Evolutionary conservation across 2,888 invertebrate genomes (phyloP).

Genomic region (Vandiemenella viatica): DNA sequence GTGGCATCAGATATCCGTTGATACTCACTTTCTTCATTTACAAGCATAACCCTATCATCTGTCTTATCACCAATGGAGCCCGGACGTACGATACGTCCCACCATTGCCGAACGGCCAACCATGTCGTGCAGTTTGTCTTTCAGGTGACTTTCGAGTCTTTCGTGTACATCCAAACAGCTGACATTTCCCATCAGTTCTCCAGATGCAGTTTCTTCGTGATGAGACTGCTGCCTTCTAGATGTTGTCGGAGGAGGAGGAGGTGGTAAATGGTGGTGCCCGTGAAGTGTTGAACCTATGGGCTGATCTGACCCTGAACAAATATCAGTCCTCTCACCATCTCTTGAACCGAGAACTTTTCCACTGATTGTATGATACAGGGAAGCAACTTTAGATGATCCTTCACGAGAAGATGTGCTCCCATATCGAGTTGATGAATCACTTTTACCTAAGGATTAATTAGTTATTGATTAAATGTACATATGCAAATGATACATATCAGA

Average conservation of each 20-base stretch:
- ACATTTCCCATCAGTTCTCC: conserved; percentile 7
- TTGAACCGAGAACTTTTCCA: conserved; percentile 19
- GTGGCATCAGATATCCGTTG: conserved; percentile 41
- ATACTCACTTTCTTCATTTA: conserved; percentile 33
- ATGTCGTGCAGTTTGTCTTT: conserved; percentile 30
- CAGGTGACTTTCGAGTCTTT: conserved; percentile 28
- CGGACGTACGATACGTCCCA: conserved; percentile 18
- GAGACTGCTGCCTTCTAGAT: conserved; percentile 7
- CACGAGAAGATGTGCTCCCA: conserved; percentile 6
- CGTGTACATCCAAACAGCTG: conserved; percentile 12
- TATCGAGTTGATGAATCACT: conserved; percentile 5
- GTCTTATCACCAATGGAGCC: conserved; percentile 3
- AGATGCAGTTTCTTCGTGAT: conserved; percentile 5
- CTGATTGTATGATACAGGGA: conserved; percentile 21
- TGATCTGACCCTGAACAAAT: conserved; percentile 2
- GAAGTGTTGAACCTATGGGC: not conserved
- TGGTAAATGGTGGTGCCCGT: conserved; percentile 9
- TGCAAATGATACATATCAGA: not conserved
- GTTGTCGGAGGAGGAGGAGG: conserved; percentile 12
- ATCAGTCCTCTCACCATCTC: conserved; percentile 10
- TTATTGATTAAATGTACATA: not conserved
- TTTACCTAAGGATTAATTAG: conserved; percentile 10
- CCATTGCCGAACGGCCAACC: conserved; percentile 24
- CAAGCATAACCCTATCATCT: conserved; percentile 1
- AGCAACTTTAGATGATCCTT: conserved; percentile 16